Percentiles rank a stretch among this genome's conserved stretches.
Conservation (phyloP, 2,113 vertebrate species). For the Catagonus wagneri region DNA sequence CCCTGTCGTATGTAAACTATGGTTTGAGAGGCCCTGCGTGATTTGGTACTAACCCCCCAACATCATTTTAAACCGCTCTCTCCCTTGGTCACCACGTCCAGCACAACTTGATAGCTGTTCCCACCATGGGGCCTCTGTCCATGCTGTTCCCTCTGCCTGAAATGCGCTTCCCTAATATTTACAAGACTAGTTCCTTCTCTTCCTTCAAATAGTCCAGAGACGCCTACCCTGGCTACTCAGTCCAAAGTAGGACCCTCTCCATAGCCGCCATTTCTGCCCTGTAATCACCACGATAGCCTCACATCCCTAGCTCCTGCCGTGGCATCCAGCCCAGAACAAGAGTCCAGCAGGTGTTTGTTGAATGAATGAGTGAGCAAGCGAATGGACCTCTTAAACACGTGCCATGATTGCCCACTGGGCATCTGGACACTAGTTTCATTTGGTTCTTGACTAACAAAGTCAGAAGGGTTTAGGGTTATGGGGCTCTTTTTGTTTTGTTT, state of each 20-base stretch:
- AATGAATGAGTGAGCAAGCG: not conserved
- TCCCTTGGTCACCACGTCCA: not conserved
- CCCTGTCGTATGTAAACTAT: not conserved
- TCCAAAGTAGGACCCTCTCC: not conserved
- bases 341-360: not conserved
- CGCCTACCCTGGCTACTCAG: not conserved
- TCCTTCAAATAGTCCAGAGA: not conserved
- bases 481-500: not conserved
- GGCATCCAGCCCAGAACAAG: not conserved
- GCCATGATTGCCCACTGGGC: not conserved
- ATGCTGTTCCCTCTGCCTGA: not conserved
- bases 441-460: not conserved
- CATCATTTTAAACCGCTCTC: not conserved
- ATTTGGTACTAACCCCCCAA: not conserved
- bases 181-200: not conserved
- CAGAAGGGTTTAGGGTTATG: not conserved
- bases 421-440: not conserved
- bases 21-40: accelerated
- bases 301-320: not conserved
- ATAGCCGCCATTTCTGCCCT: not conserved
- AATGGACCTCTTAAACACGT: not conserved
- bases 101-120: not conserved
- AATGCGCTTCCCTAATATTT: accelerated
- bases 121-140: not conserved
- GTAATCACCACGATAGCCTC: not conserved